These are phyloP conservation scores for Drosophila setifemur DNA, from an alignment of 1,140 invertebrate genomes.

Conservation along the genomic window DNA sequence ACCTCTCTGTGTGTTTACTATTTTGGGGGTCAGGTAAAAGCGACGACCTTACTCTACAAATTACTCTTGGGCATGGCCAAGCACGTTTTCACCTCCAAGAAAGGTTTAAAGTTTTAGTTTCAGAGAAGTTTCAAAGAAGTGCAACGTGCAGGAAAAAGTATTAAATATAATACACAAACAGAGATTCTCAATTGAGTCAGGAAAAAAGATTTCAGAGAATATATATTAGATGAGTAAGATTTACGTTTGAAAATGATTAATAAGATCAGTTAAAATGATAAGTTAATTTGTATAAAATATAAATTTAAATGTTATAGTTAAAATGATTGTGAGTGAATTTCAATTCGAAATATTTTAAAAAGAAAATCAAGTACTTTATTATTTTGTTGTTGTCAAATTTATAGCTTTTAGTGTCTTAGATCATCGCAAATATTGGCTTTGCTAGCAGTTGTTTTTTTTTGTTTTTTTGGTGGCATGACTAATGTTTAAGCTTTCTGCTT, in stretches of 20 bases:
- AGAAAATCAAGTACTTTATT: too few relatives aligned
- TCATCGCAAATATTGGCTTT: slow-evolving; percentile 38
- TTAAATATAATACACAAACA: not conserved
- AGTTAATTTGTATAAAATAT: too few relatives aligned
- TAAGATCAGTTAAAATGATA: too few relatives aligned
- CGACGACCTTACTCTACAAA: slow-evolving; percentile 38
- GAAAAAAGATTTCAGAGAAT: too few relatives aligned
- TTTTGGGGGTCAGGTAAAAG: slow-evolving; percentile 40
- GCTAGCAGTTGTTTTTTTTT: not conserved
- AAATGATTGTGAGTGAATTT: too few relatives aligned
- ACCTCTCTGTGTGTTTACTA: slow-evolving; percentile 47
- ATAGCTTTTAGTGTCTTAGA: slow-evolving; percentile 35
- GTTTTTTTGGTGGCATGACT: slow-evolving; percentile 23
- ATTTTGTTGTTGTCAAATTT: too few relatives aligned
- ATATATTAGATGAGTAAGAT: too few relatives aligned
- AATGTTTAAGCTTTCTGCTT: slow-evolving; percentile 39
- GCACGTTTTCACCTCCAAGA: slow-evolving; percentile 51
- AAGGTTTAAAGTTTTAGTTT: not conserved
- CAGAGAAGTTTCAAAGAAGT: not conserved
- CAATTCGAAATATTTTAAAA: too few relatives aligned
- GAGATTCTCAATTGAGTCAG: not conserved
- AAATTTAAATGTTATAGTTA: too few relatives aligned
- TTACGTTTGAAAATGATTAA: too few relatives aligned
- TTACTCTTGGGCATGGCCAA: slow-evolving; percentile 21
- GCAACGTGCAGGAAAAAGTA: slow-evolving; percentile 2